Base-by-base conservation (phyloP, 2,113 vertebrate species). In the Uria aalge region DNA sequence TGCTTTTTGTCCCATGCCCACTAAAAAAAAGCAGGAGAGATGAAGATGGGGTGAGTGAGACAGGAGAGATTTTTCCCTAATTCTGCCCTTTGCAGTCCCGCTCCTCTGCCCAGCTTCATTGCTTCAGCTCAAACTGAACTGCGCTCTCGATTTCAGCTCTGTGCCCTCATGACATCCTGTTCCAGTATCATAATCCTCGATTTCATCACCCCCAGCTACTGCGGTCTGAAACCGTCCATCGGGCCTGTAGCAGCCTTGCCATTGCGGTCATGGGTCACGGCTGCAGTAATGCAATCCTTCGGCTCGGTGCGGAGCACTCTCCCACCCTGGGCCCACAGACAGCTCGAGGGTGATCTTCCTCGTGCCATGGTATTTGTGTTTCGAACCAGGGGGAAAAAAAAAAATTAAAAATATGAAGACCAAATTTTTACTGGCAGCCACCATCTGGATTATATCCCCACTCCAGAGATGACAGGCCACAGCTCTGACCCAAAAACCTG, bases 61-160 rank as follows among this genome's bases (percentile, higher is more conserved):
- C 0, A 0, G 47, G 69, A 45, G 27, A 14, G 57, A 8, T 36
- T 7, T 48, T 15, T 9, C 40, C n/a, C 15, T 4, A 5, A 2
- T 8, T 11, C 2, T 62, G 56, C 40, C 40, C 53, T 32, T 23
- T 7, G 26, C 26, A 6, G 66, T 43, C 38, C 48, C 1, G 1
- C 52, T 72, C 13, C 67, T 30, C 47, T 5, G 5, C 16, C 32
- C 3, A 5, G 38, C 56, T 52, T 17, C 43, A 34, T 26, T 2
- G 1, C 63, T 59, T 43, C 74, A 43, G 34, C 92, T 75, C 50
- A 34, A 3, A 12, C 79, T 59, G 72, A 90, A 63, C 79, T 38
- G 64, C 40, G 2, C 85, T 88, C 88, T 56, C 2, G 0, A 77
- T 91, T 86, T 72, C 94, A 91, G 71, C 88, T 4, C 73, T 0